Percentiles rank a stretch among this genome's conserved stretches.
phyloP scores from a whole-genome alignment of 2,888 invertebrate genomes.

The Perizoma affinitatum region DNA sequence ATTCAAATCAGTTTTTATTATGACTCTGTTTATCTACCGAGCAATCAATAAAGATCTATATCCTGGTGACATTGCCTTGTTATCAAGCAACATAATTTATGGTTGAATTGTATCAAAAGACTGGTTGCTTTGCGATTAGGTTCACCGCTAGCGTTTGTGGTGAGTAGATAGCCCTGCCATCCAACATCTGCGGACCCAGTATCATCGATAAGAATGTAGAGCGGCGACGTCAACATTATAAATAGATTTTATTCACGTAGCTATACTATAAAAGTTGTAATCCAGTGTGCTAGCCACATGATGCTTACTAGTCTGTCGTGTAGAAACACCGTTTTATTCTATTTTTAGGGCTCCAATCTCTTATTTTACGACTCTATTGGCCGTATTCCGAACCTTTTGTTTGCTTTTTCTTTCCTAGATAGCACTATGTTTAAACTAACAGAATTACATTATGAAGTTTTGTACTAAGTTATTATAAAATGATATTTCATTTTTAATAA shows the following conservation, averaged over 20 bases:
- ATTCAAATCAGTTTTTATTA: too few relatives aligned
- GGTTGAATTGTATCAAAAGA: slow-evolving; percentile 8
- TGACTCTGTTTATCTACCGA: too few relatives aligned
- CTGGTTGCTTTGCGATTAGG: slow-evolving; percentile 15
- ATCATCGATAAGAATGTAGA: slow-evolving; percentile 76
- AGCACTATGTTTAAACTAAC: too few relatives aligned
- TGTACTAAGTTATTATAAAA: too few relatives aligned
- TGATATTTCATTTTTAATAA: slow-evolving; percentile 14
- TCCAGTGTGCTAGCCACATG: slow-evolving; percentile 62
- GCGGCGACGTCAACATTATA: slow-evolving; percentile 77
- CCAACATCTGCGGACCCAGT: slow-evolving; percentile 63
- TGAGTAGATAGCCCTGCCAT: slow-evolving; percentile 25
- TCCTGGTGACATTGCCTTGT: neutral
- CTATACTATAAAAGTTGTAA: slow-evolving; percentile 48
- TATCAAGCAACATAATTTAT: neutral
- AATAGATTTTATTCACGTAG: slow-evolving; percentile 77
- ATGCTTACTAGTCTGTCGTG: slow-evolving; percentile 59
- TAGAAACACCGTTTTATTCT: slow-evolving; percentile 53
- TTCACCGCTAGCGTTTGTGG: slow-evolving; percentile 20
- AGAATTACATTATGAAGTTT: too few relatives aligned
- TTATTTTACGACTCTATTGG: slow-evolving; percentile 27
- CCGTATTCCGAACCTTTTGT: neutral
- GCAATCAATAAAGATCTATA: too few relatives aligned
- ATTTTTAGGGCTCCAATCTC: slow-evolving; percentile 48
- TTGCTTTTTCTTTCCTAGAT: too few relatives aligned